Base-by-base conservation (phyloP, 2,113 vertebrate species). In the Felis catus region DNA sequence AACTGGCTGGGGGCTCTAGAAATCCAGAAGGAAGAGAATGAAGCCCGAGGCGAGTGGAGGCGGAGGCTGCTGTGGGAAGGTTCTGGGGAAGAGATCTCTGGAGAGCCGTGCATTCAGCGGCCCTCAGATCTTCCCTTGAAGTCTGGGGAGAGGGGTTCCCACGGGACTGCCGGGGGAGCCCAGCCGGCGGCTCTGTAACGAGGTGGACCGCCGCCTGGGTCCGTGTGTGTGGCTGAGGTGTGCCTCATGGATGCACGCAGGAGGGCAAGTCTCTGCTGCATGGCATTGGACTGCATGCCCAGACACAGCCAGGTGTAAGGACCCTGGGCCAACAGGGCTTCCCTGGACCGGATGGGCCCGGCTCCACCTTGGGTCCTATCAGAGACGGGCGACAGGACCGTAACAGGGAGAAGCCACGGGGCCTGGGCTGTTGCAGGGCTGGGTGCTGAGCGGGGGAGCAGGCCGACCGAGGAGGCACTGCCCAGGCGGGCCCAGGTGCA, bases 401-500 rank as follows among this genome's bases (percentile, higher is more conserved):
- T 7, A 16, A 4, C 11, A 74, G 61, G 89, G 39, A 41, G 58
- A 93, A 48, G 18, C 25, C 48, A 6, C 0, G 4, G 80, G 71
- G 70, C 12, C 13, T 6, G 14, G 36, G 86, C 68, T 23, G 27
- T 33, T 4, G 31, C n/a, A 61, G 61, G 51, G 55, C 18, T 13
- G 18, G 71, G 55, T 25, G 41, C 11, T 23, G 39, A 63, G 63
- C 2, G 0, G 25, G 15, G 48, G 13, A 36, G 53, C 12, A 31
- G 61, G 68, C 2, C 0, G 13, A 29, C 1, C 2, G 10, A 21
- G 41, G 58, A n/a, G 2, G 41, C 6, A 0, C 45, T n/a, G n/a
- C 66, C 3, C 2, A 25, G 79, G 25, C 31, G 8, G 7, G 7
- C 23, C 51, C 2, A 0, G 0, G 0, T 36, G 10, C 5, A 13